A percentile compares a stretch with the other conserved stretches of the same genome.
phyloP scores from a whole-genome alignment of 2,797 vertebrate species.

The Fratercula arctica region DNA sequence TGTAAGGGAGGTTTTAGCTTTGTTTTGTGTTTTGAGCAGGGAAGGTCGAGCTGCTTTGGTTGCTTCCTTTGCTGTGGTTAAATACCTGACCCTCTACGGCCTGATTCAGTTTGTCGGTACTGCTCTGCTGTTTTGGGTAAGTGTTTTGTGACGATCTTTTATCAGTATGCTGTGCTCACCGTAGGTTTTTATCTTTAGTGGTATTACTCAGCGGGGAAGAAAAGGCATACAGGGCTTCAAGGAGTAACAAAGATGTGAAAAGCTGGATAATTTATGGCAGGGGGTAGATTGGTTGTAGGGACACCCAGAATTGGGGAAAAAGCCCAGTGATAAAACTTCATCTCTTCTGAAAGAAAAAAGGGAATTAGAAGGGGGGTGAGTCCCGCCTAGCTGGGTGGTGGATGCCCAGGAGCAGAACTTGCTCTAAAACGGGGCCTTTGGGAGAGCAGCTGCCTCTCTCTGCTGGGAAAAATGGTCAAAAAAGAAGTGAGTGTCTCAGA shows the following conservation, averaged over 20 bases:
- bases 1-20: neutral
- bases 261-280: neutral
- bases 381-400: neutral
- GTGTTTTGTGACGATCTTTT: neutral
- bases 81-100: slow-evolving; percentile 70
- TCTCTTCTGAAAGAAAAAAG: neutral
- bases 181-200: neutral
- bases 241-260: neutral
- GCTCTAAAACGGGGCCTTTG: neutral
- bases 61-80: slow-evolving; percentile 73
- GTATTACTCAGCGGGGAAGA: neutral
- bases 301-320: neutral
- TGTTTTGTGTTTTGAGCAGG: slow-evolving; percentile 51
- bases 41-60: slow-evolving; percentile 76
- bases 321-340: neutral
- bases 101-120: slow-evolving; percentile 64
- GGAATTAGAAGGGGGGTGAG: neutral
- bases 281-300: neutral
- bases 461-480: neutral
- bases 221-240: neutral
- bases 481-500: neutral
- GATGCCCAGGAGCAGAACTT: neutral
- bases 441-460: neutral
- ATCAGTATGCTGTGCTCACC: neutral
- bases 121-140: slow-evolving; percentile 73